Base-by-base conservation (phyloP, 2,888 invertebrate genomes). In the Neuroscelio doddi region DNA sequence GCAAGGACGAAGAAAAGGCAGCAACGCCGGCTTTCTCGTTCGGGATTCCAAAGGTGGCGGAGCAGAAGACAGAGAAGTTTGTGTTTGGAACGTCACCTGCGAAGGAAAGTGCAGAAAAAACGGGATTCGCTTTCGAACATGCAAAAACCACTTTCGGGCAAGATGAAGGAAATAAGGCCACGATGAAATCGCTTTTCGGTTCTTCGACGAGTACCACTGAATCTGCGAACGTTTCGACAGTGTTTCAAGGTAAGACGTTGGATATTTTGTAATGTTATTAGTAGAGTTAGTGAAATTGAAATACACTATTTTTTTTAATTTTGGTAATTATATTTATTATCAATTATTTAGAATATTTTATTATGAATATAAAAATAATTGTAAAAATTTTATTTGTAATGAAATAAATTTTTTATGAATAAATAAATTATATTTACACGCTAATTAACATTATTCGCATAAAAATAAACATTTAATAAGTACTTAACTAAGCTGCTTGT, bases 1-100 rank as follows among this genome's bases (percentile, higher is more conserved):
- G 17, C 0, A 55, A 17, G 10, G 42, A 42, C 0, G 29, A 47
- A 0, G 34, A 39, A 7, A 1, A 41, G 4, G 8, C 27, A 21
- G 12, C 49, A 39, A 47, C 58, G 1, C 58, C 63, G 1, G 8
- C 38, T 32, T 81, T 74, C 52, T 55, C 46, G 0, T 75, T 77
- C 29, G 73, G 73, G n/a, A 51, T 69, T 8, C 64, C 74, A 1
- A 73, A 75, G 51, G 63, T 69, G 3, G 64, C 53, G 0, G 65
- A 46, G 3, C 41, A 29, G n/a, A 42, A 44, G 21, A 4, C 38
- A 15, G 38, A 42, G 17, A 52, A n/a, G 9, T 36, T 38, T 12
- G 47, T 26, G 9, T 57, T 62, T 34, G 36, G 30, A 3, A 30
- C 10, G 8, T 10, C 30, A 2, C 3, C 30, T 4, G 9, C 30